These are phyloP conservation scores for Drosophila monieri DNA, from an alignment of 2,888 invertebrate species.

Conservation along the genomic window DNA sequence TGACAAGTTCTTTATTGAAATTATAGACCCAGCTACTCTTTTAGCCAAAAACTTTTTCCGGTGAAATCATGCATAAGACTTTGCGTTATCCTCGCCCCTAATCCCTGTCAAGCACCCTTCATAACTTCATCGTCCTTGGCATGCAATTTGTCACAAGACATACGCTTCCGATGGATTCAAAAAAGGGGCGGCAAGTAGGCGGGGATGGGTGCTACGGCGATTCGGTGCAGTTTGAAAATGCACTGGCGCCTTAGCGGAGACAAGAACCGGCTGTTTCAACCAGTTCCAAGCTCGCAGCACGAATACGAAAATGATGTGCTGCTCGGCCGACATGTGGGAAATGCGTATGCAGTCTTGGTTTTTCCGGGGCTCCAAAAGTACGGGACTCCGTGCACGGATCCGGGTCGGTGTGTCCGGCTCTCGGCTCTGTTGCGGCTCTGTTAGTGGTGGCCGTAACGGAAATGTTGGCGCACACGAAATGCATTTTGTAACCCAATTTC, in stretches of 20 bases:
- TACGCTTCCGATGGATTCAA: not conserved
- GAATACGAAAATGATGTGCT: conserved; percentile 44
- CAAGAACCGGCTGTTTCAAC: conserved; percentile 54
- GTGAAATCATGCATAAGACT: conserved; percentile 19
- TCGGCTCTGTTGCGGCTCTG: conserved; percentile 69
- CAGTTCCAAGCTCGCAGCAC: conserved; percentile 57
- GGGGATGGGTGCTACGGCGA: not conserved
- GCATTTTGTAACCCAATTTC: conserved; percentile 76
- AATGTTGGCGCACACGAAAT: conserved; percentile 64
- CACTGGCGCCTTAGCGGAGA: conserved; percentile 69
- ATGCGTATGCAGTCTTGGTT: conserved; percentile 39
- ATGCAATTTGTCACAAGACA: conserved; percentile 53
- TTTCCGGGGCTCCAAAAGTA: conserved; percentile 7
- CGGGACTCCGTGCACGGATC: not conserved
- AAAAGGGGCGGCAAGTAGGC: not conserved
- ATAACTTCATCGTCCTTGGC: not conserved
- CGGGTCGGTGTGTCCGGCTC: conserved; percentile 14
- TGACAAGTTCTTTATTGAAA: not conserved
- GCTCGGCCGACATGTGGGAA: conserved; percentile 19
- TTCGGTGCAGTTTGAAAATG: conserved; percentile 55
- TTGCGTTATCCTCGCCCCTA: conserved; percentile 12
- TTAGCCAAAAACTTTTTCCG: conserved; percentile 12
- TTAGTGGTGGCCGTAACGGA: conserved; percentile 62
- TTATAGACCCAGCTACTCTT: too few relatives aligned
- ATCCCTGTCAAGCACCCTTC: not conserved